Conservation (phyloP, 2,797 vertebrate species). For the Naso thynnoides region DNA sequence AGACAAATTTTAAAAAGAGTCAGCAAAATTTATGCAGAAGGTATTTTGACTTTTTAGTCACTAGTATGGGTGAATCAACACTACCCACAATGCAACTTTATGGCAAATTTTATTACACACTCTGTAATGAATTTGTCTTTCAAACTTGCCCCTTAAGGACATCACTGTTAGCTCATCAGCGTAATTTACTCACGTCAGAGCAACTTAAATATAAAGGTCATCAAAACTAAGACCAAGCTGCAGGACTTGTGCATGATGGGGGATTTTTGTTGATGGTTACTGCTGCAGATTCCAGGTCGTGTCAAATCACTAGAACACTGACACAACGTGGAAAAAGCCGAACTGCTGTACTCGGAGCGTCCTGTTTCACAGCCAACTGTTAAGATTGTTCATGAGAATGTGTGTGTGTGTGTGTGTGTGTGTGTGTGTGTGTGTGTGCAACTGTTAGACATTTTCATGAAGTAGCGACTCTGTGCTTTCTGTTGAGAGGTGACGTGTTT, state of each 20-base stretch:
- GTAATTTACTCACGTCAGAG: too few species aligned
- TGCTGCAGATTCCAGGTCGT: slow-evolving; percentile 11
- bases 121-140: too few species aligned
- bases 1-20: neutral
- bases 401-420: neutral
- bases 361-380: slow-evolving; percentile 30
- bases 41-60: neutral
- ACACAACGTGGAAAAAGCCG: slow-evolving; percentile 1
- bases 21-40: neutral
- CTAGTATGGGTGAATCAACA: neutral
- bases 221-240: neutral
- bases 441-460: slow-evolving; percentile 14
- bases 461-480: slow-evolving; percentile 27
- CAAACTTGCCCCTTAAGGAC: neutral
- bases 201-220: neutral
- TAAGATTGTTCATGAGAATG: neutral
- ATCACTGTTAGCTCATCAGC: slow-evolving; percentile 8
- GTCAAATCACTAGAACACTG: slow-evolving; percentile 43
- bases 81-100: slow-evolving; percentile 19
- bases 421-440: neutral
- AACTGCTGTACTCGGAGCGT: slow-evolving; percentile 7
- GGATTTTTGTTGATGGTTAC: slow-evolving; percentile 29
- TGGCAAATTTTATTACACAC: neutral
- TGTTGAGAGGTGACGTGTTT: slow-evolving; percentile 43
- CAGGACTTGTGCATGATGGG: slow-evolving; percentile 8